A percentile compares a stretch with the other conserved stretches of the same genome.
Conservation (phyloP, 2,797 vertebrate genomes). For the Cossypha polioptera region DNA sequence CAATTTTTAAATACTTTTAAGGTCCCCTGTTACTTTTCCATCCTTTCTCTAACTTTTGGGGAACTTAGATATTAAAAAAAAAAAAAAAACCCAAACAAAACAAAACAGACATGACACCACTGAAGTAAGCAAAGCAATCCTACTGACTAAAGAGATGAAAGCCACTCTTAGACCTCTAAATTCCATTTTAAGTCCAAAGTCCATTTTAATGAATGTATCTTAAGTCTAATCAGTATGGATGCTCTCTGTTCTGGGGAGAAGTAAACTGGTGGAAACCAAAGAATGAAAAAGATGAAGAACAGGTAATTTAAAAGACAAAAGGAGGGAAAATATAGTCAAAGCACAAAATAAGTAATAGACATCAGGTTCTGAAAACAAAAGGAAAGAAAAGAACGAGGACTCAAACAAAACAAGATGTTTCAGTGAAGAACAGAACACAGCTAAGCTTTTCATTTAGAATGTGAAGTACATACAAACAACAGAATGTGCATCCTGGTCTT, state of each 20-base stretch:
- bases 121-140: not conserved
- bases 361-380: not conserved
- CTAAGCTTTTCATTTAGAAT: not conserved
- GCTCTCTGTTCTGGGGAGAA: not conserved
- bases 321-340: not conserved
- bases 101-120: not conserved
- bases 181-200: not conserved
- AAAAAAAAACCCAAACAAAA: not conserved
- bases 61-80: not conserved
- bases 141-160: not conserved
- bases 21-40: fast-evolving
- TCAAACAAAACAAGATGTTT: not conserved
- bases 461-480: not conserved
- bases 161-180: not conserved
- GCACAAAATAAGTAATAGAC: not conserved
- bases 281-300: not conserved
- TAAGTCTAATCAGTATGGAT: not conserved
- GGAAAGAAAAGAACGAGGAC: not conserved
- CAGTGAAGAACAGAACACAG: not conserved
- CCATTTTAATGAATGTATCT: not conserved
- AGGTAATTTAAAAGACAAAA: not conserved
- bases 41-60: not conserved
- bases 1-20: not conserved
- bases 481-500: not conserved
- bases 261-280: not conserved